Evolutionary conservation across 2,888 invertebrate species (phyloP).

Genomic region (Argyresthia albistria): DNA sequence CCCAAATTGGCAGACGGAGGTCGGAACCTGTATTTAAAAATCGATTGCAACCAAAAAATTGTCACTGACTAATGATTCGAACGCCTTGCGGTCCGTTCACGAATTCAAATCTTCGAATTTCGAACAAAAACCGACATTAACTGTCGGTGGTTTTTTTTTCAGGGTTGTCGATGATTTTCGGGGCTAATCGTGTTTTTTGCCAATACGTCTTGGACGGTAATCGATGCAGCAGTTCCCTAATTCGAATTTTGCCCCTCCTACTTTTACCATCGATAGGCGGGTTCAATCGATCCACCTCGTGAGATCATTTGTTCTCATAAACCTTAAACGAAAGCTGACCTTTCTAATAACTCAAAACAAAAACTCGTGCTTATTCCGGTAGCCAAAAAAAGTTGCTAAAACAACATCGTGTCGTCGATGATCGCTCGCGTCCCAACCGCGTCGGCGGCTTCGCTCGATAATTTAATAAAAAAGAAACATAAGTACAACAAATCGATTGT

Average conservation of each 20-base stretch:
- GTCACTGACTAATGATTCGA: constrained; percentile 73
- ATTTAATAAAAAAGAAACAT: constrained; percentile 55
- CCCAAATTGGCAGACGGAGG: constrained; percentile 17
- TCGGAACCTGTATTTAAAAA: constrained; percentile 68
- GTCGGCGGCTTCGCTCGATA: constrained; percentile 31
- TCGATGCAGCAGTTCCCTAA: constrained; percentile 66
- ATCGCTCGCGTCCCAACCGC: not conserved
- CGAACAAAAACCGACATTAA: constrained; percentile 70
- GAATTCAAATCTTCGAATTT: constrained; percentile 69
- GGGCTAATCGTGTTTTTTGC: constrained; percentile 68
- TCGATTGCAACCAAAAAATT: constrained; percentile 71
- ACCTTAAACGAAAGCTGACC: not conserved
- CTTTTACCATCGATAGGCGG: constrained; percentile 55
- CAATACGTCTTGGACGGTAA: constrained; percentile 50
- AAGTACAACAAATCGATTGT: constrained; percentile 63
- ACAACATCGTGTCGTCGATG: not conserved
- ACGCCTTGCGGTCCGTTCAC: constrained; percentile 69
- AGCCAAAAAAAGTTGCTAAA: constrained; percentile 1
- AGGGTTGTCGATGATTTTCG: constrained; percentile 63
- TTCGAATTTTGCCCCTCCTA: constrained; percentile 67
- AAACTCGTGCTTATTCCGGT: constrained; percentile 1
- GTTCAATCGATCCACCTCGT: constrained; percentile 32
- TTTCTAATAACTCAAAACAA: not conserved
- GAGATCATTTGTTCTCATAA: too few species aligned
- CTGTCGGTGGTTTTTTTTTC: constrained; percentile 60